These are phyloP conservation scores for Orycteropus afer DNA, from an alignment of 2,113 vertebrate genomes.

Conservation along the genomic window DNA sequence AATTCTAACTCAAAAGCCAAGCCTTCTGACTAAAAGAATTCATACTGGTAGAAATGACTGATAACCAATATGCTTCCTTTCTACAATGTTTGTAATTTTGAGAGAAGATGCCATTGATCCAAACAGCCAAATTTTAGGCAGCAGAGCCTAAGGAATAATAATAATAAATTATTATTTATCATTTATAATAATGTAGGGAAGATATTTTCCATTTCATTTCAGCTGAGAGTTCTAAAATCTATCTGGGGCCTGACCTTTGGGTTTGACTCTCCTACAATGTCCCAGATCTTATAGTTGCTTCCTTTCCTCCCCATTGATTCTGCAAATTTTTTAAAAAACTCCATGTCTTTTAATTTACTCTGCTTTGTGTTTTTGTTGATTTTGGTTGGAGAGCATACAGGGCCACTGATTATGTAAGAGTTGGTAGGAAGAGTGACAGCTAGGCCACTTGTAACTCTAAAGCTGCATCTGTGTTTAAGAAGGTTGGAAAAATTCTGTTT, in stretches of 20 bases:
- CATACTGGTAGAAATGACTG: background rate
- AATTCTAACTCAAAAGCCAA: background rate
- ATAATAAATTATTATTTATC: background rate
- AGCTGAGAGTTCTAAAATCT: background rate
- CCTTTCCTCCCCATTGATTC: background rate
- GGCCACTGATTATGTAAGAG: background rate
- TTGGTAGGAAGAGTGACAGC: background rate
- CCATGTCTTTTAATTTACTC: background rate
- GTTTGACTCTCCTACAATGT: background rate
- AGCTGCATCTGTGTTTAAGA: background rate
- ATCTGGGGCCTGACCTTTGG: background rate
- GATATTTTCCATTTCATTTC: background rate
- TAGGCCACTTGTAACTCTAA: background rate
- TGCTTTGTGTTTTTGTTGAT: background rate
- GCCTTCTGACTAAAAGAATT: background rate
- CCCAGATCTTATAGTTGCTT: background rate
- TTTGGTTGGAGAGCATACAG: background rate
- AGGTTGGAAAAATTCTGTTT: background rate
- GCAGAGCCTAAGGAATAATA: background rate
- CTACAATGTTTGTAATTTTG: background rate
- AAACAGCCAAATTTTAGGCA: conserved; percentile 1
- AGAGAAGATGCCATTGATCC: background rate
- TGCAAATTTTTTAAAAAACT: background rate
- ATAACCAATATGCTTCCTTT: background rate
- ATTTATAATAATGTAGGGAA: background rate